Base-by-base conservation (phyloP, 2,113 vertebrate genomes). In the Lepus europaeus region DNA sequence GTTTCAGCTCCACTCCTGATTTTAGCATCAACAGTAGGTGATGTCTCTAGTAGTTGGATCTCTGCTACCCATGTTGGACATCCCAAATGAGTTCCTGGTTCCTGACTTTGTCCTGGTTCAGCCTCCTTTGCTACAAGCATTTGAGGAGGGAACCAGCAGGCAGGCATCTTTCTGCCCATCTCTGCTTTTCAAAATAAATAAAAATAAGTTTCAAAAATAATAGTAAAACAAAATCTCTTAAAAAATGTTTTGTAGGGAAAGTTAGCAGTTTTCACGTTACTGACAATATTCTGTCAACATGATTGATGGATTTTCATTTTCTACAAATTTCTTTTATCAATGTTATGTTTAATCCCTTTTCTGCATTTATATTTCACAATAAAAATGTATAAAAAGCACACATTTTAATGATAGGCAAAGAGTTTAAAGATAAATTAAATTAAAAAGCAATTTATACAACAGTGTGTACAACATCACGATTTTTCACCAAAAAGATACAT, bases 321-420 rank as follows among this genome's bases (percentile, higher is more conserved):
- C 74, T 36, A 77, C 31, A 87, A 90, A 89, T 90, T 61, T 70
- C 23, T 83, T 94, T 80, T 53, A 74, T 49, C 9, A 56, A 19
- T n/a, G 36, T 74, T 89, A 86, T 9, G 33, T 45, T 36, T 33
- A 82, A 61, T 12, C 27, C 12, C 22, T 90, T 90, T 80, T 51
- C 66, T 80, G 36, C 70, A 95, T 77, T 49, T 84, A 56, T 59
- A 93, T 82, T 91, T 85, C 5, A 83, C 2, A 88, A 72, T 49
- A 82, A 79, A 74, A 90, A 63, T 11, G 9, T 4, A 63, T 82
- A n/a, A 78, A 90, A 84, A 36, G 13, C 23, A 45, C 23, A 74
- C 25, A n/a, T 73, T 66, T 80, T 83, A 82, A 17, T 73, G 23
- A 76, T 29, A 91, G 61, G 10, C 25, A 56, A 81, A 76, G 63